Conservation (phyloP, 2,113 vertebrate genomes). For the Podilymbus podiceps region DNA sequence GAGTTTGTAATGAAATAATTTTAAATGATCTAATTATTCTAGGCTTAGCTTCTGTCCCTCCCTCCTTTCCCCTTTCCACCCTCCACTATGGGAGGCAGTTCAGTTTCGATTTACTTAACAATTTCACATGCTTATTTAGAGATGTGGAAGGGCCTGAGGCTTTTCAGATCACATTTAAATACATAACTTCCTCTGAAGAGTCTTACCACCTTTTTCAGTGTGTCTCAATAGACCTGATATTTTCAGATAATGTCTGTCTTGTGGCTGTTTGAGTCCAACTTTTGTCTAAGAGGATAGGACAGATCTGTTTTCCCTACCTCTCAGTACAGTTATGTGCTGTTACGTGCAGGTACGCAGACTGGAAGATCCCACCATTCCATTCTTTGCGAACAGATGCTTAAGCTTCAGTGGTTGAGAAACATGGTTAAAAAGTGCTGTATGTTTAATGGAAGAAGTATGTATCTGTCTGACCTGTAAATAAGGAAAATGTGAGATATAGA, state of each 20-base stretch:
- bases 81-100: background rate
- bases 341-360: background rate
- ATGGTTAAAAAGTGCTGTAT: background rate
- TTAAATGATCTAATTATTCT: background rate
- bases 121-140: background rate
- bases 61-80: background rate
- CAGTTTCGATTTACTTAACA: background rate
- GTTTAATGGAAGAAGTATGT: background rate
- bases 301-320: background rate
- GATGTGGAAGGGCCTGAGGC: background rate
- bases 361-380: background rate
- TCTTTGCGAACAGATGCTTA: background rate
- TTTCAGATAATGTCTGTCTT: background rate
- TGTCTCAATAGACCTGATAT: background rate
- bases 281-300: background rate
- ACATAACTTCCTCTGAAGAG: background rate
- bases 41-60: background rate
- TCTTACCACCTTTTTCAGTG: background rate
- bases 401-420: background rate
- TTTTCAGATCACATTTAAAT: background rate
- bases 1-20: background rate
- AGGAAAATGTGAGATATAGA: background rate
- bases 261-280: background rate
- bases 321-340: background rate
- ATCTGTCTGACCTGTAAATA: background rate